Evolutionary conservation across 2,113 vertebrate species (phyloP).

Genomic region (Puma concolor): DNA sequence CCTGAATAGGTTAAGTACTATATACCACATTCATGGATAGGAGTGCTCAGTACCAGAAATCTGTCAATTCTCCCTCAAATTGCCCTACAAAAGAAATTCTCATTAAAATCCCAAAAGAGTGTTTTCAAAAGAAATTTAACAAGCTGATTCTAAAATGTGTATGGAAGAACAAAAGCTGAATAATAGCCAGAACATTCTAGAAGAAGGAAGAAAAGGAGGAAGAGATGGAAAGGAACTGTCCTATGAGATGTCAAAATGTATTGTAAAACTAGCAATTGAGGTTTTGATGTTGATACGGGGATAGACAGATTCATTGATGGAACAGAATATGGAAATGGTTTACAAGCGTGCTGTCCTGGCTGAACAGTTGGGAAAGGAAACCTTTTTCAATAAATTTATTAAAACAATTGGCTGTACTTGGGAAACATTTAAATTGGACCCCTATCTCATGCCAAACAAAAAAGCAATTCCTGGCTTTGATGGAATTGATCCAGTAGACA

Average conservation of each 20-base stretch:
- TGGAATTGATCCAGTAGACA: not conserved
- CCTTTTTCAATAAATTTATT: rapidly evolving
- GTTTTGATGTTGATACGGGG: too few species aligned
- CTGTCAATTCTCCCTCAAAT: not conserved
- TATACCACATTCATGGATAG: not conserved
- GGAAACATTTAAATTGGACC: not conserved
- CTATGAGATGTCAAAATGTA: not conserved
- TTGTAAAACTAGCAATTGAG: not conserved
- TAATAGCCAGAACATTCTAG: not conserved
- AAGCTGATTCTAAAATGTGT: not conserved
- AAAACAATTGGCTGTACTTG: not conserved
- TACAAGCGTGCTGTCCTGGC: rapidly evolving
- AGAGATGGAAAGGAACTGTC: too few species aligned
- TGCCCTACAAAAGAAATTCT: not conserved
- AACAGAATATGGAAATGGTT: too few species aligned
- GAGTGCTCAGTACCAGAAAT: not conserved
- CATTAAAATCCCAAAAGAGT: not conserved
- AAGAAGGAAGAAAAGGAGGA: not conserved
- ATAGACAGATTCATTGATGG: not conserved
- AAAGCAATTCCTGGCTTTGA: not conserved
- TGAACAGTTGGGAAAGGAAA: not conserved
- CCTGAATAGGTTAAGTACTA: not conserved
- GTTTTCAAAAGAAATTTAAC: not conserved
- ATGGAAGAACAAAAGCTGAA: not conserved
- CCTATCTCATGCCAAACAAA: not conserved